Conservation (phyloP, 1,140 invertebrate species). For the Zaprionus nigranus region DNA sequence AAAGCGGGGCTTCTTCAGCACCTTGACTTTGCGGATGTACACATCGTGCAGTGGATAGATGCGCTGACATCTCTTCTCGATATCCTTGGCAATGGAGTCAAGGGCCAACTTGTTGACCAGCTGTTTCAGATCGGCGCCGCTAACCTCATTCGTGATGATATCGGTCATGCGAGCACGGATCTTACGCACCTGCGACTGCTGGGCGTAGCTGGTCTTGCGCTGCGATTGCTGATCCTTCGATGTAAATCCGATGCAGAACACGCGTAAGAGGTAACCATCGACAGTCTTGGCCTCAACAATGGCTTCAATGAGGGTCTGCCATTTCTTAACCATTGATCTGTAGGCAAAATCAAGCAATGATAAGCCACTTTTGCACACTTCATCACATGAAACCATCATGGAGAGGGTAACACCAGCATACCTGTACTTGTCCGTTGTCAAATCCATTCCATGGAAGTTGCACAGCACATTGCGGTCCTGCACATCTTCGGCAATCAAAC, state of each 20-base stretch:
- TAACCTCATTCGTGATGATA: conserved; percentile 96
- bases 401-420: conserved; percentile 36
- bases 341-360: neutral
- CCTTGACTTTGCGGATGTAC: conserved; percentile 99
- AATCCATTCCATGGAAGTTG: conserved; percentile 99
- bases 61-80: conserved; percentile 97
- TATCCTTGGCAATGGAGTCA: conserved; percentile 99
- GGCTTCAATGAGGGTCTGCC: conserved; percentile 98
- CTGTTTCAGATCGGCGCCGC: conserved; percentile 94
- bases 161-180: conserved; percentile 99
- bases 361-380: too few species aligned
- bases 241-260: conserved; percentile 99
- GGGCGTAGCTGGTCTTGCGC: conserved; percentile 99
- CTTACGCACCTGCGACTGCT: conserved; percentile 96
- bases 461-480: conserved; percentile 97
- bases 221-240: conserved; percentile 96
- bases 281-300: conserved; percentile 99
- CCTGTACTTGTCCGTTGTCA: conserved; percentile 98
- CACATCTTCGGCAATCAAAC: conserved; percentile 97
- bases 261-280: conserved; percentile 97
- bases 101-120: conserved; percentile 98
- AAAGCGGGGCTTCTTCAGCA: conserved; percentile 99
- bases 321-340: conserved; percentile 99
- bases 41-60: conserved; percentile 99
- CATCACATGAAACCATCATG: too few species aligned